Evolutionary conservation across 2,888 invertebrate species (phyloP).

Genomic region (Diadegma fenestrale): DNA sequence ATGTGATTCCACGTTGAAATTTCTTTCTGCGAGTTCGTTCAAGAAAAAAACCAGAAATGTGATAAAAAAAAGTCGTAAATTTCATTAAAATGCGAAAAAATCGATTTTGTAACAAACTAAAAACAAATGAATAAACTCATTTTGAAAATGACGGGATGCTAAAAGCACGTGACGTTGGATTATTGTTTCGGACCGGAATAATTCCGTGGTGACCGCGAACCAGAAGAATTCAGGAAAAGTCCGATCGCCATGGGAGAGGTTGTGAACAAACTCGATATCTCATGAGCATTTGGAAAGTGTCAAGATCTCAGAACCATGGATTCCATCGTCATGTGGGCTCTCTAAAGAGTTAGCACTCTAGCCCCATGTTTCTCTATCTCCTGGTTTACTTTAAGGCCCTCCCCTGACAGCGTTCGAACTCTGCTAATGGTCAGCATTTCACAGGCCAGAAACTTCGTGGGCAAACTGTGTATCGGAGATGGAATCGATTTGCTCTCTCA

Average conservation of each 20-base stretch:
- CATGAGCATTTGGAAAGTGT: slow-evolving; percentile 26
- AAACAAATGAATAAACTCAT: not conserved
- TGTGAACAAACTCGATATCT: slow-evolving; percentile 33
- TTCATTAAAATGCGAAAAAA: not conserved
- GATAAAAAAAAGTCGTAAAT: not conserved
- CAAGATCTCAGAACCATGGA: slow-evolving; percentile 15
- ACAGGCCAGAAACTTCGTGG: not conserved
- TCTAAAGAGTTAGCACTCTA: not conserved
- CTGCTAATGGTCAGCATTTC: slow-evolving; percentile 4
- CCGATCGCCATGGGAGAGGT: slow-evolving; percentile 15
- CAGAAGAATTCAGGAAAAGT: not conserved
- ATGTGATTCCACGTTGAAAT: not conserved
- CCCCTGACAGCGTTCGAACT: slow-evolving; percentile 1
- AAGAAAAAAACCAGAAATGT: not conserved
- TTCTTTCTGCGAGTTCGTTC: not conserved
- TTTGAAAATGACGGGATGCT: not conserved
- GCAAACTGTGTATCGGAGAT: not conserved
- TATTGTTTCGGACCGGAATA: not conserved
- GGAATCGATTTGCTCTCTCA: slow-evolving; percentile 4
- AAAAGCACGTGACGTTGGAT: not conserved
- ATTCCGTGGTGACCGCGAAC: not conserved
- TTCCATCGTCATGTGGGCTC: not conserved
- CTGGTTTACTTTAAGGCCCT: not conserved
- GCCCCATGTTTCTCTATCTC: not conserved
- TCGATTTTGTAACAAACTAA: not conserved